Base-by-base conservation (phyloP, 2,888 invertebrate genomes). In the Hirtodrosophila duncani region DNA sequence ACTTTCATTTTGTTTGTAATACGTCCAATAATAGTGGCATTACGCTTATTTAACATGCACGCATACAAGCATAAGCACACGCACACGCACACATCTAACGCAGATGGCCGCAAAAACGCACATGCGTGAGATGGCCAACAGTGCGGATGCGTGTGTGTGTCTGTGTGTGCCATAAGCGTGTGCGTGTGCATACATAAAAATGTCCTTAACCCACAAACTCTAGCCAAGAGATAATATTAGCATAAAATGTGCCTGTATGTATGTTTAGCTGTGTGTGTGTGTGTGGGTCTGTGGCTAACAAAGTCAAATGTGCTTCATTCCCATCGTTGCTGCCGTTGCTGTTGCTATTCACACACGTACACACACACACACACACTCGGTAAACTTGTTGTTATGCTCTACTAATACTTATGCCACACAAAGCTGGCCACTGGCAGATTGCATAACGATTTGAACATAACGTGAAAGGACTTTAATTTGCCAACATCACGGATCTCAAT, bases 21-120 rank as follows among this genome's bases (percentile, higher is more conserved):
- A 64, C 59, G 77, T 63, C 70, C 78, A 80, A 80, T 81, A 81
- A 80, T 81, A 80, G 75, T 70, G 68, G 68, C 75, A 81, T 75
- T 72, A 80, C 74, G 80, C 80, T 80, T 74, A 78, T 80, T 81
- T 78, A 79, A 74, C 81, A 82, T 70, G 64, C 67, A 63, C 63
- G 46, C 45, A 70, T 42, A 63, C 39, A n/a, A n/a, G n/a, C n/a
- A n/a, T n/a, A n/a, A n/a, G n/a, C n/a, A 61, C 38, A 57, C 33
- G 29, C 33, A 51, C 29, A 34, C 18, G 36, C 33, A 44, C 14
- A 48, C 39, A 50, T 41, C 38, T n/a, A 42, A 43, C 42, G 49
- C 59, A 56, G 46, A 56, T 68, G 67, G 55, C 59, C 63, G 46
- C 45, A 30, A 29, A 48, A 46, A 39, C 17, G 37, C 55, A 58